Conservation (phyloP, 2,113 vertebrate species). For the Jaculus jaculus region DNA sequence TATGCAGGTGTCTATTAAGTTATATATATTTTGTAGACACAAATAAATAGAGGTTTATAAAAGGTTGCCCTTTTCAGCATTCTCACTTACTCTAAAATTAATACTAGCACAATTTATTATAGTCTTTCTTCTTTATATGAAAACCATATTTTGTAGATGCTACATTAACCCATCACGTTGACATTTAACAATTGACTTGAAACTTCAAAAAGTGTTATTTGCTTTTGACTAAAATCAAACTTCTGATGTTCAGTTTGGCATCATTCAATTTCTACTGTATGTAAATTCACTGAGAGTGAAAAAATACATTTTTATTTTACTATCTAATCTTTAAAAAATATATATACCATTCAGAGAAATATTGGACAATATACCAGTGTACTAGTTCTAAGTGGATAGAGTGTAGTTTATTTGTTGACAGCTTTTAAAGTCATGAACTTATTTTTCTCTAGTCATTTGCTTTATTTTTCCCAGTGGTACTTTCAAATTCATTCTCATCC, state of each 20-base stretch:
- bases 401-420: neutral
- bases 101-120: neutral
- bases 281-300: neutral
- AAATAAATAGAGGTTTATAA: neutral
- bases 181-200: neutral
- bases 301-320: neutral
- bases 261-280: neutral
- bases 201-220: neutral
- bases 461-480: slow-evolving; percentile 19
- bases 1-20: neutral
- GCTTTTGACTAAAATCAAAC: slow-evolving; percentile 29
- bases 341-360: neutral
- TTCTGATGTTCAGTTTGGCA: neutral
- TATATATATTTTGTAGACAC: neutral
- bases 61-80: neutral
- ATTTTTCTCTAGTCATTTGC: slow-evolving; percentile 28
- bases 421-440: slow-evolving; percentile 4
- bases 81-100: slow-evolving; percentile 25
- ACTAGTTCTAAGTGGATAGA: neutral
- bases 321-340: neutral
- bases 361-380: neutral
- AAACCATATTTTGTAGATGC: neutral
- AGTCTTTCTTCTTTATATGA: neutral
- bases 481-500: neutral
- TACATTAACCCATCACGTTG: neutral